phyloP scores from a whole-genome alignment of 1,140 invertebrate species.

The Eupristina koningsbergeri region DNA sequence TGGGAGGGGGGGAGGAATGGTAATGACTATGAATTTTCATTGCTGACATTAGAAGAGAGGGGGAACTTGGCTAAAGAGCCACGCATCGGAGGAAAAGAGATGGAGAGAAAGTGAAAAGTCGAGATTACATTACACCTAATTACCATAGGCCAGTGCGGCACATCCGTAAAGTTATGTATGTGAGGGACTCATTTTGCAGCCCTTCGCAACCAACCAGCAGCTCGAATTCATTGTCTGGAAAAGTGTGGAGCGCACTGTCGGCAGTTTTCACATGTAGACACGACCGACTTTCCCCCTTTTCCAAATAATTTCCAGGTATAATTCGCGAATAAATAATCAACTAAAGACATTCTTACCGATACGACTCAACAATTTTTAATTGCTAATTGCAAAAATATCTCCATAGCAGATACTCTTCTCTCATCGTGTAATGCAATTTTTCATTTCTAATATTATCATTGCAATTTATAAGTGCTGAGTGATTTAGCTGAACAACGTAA shows the following conservation, averaged over 20 bases:
- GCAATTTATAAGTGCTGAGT: no score
- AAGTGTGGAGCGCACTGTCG: background rate
- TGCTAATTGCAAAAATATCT: background rate
- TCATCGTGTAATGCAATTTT: no score
- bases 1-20: background rate
- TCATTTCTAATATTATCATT: no score
- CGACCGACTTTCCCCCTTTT: background rate
- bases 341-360: background rate
- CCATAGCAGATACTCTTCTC: background rate
- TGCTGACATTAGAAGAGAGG: background rate
- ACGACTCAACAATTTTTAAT: background rate
- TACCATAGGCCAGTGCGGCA: conserved; percentile 20
- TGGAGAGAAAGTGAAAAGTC: conserved; percentile 28
- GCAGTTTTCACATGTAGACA: background rate
- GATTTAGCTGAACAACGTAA: no score
- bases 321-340: no score
- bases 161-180: background rate
- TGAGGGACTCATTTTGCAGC: background rate
- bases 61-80: background rate
- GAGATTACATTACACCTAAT: conserved; percentile 42
- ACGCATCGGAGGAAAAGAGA: no score
- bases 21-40: conserved; percentile 45
- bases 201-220: background rate
- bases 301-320: background rate
- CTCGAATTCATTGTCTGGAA: background rate